Conservation (phyloP, 2,888 invertebrate species). For the Limenitis camilla region DNA sequence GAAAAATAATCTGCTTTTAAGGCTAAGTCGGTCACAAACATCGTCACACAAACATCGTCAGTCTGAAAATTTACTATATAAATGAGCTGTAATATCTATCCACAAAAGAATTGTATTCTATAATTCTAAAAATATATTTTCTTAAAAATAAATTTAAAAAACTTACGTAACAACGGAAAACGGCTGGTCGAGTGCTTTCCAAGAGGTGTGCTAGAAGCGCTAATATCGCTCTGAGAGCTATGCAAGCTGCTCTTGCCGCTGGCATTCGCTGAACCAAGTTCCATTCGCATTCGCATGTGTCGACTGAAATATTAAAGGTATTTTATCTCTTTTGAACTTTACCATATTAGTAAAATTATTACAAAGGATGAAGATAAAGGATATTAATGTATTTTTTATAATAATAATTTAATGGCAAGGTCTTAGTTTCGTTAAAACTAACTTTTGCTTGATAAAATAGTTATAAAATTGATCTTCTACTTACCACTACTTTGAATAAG, state of each 20-base stretch:
- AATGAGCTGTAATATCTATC: too few relatives aligned
- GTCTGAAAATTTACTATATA: too few relatives aligned
- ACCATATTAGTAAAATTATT: neutral
- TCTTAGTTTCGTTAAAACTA: too few relatives aligned
- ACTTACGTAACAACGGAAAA: conserved; percentile 61
- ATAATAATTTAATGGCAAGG: too few relatives aligned
- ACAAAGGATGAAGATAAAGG: neutral
- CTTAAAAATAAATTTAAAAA: neutral
- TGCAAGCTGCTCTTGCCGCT: conserved; percentile 76
- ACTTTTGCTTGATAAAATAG: too few relatives aligned
- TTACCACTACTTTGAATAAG: too few relatives aligned
- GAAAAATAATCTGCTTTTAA: too few relatives aligned
- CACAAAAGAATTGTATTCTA: neutral
- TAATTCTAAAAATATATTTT: neutral
- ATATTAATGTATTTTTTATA: too few relatives aligned
- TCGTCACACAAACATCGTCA: too few relatives aligned
- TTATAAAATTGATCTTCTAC: too few relatives aligned
- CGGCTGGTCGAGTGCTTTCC: conserved; percentile 69
- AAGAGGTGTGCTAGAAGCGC: conserved; percentile 72
- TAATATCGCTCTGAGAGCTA: conserved; percentile 82
- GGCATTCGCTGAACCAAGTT: conserved; percentile 65
- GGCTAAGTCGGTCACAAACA: too few relatives aligned
- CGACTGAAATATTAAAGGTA: conserved; percentile 41
- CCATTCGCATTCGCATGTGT: conserved; percentile 72
- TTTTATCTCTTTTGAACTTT: neutral